Evolutionary conservation across 2,113 vertebrate species (phyloP), one percentile per base, ranked within the genome.

Genomic region (Tetrax tetrax): DNA sequence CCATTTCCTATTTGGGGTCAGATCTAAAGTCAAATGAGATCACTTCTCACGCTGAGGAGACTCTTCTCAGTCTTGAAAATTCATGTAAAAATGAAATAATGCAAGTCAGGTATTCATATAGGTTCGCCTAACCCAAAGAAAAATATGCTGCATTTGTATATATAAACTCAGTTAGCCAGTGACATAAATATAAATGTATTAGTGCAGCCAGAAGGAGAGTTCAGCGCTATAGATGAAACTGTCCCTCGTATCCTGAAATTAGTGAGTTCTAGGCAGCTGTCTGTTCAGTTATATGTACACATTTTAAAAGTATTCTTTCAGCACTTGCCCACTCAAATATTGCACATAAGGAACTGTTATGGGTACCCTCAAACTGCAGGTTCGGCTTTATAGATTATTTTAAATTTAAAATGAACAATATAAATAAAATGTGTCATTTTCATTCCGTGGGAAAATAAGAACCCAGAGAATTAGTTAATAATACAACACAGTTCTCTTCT

Each of bases 1-100:
- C 83, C 31, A 69, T 96, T 96, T 97, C 80, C 83, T 95, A 95
- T 74, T 95, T 95, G 53, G 37, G 66, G 61, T 95, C 87, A 95
- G n/a, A 85, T 72, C 70, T 94, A 38, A 94, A 94, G 89, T 87
- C 74, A 94, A 90, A 94, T 92, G 88, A 94, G 43, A 94, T 96
- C 83, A 89, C 45, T 89, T 92, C 38, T 92, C 41, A 35, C 76
- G 33, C 76, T 90, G 50, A 87, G 83, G 92, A 76, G 41, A 95
- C 35, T 84, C 57, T 75, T 86, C 65, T 57, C 31, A 47, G 45
- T 76, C 61, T 95, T 91, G 65, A 82, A 95, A 93, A 71, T 9
- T 77, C 0, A 45, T 53, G 29, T 92, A 27, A 87, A 83, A 75
- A 35, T 35, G 3, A 90, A 86, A 59, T 54, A 83, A 74, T 3